Evolutionary conservation across 2,888 invertebrate species (phyloP).

Genomic region (Nemotelus nigrinus): DNA sequence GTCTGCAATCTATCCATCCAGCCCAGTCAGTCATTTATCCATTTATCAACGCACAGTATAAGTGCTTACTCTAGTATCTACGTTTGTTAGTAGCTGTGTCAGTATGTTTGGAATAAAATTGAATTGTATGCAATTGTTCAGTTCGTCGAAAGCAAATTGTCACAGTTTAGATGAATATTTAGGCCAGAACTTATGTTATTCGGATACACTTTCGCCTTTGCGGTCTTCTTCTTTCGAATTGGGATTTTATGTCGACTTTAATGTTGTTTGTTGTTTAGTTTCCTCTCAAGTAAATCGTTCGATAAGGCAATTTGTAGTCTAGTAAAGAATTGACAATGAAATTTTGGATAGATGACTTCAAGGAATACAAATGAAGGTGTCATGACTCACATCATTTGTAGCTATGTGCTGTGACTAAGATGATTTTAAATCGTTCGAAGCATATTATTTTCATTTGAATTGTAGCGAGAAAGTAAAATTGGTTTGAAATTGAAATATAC

Average conservation of each 20-base stretch:
- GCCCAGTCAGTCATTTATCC: not conserved
- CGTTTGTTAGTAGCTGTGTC: not conserved
- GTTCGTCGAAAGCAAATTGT: constrained; percentile 3
- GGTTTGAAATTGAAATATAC: no score
- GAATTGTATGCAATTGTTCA: not conserved
- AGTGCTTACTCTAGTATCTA: not conserved
- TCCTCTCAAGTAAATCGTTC: not conserved
- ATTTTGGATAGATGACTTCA: no score
- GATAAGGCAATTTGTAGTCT: not conserved
- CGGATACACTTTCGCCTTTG: not conserved
- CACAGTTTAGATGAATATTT: constrained; percentile 37
- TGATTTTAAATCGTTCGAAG: no score
- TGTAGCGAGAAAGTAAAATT: no score
- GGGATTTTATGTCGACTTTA: not conserved
- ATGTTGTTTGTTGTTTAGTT: not conserved
- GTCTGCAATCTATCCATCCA: not conserved
- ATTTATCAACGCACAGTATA: not conserved
- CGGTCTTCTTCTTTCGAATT: not conserved
- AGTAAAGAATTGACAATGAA: not conserved
- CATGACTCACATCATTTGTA: no score
- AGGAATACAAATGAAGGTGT: no score
- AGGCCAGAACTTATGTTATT: constrained; percentile 24
- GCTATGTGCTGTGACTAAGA: no score
- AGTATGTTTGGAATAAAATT: no score
- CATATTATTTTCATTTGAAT: no score